Evolutionary conservation across 2,888 invertebrate species (phyloP), one percentile per base, ranked within the genome.

Genomic region (Plagodis pulveraria): DNA sequence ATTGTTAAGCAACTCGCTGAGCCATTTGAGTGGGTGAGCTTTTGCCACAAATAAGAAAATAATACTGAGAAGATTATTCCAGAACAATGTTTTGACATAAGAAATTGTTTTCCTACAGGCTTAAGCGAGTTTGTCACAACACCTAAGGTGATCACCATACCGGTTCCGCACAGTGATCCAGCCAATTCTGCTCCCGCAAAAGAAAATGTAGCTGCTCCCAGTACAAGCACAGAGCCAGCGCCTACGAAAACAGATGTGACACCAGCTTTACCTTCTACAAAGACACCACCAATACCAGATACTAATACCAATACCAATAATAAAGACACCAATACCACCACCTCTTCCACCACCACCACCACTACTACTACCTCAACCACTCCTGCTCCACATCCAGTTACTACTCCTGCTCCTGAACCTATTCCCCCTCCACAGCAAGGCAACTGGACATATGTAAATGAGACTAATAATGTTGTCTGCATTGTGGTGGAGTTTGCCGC

Each of bases 401-500:
- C 86, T 0, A 50, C 81, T 8, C 72, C 84, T 0, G 59, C 77
- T 0, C 78, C 86, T 0, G 72, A 62, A 0, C 86, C 86, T 0
- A 45, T 80, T 0, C 81, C 86, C 0, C 60, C 84, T 0, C 86
- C 91, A 1, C 75, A 81, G 8, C 81, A 81, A 62, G 88, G 88
- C 48, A 76, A 63, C 7, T 91, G 91, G 91, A 45, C 57, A 0
- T 83, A 63, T 58, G 67, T 69, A 0, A 84, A 91, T 44, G 54
- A 65, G 9, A 73, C 65, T 36, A 68, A 40, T 36, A 94, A 95
- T 72, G 77, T 88, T 0, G 94, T 94, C 6, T 96, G 96, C 74
- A 93, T 97, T 34, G 76, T 95, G 50, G 81, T 95, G 6, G 89
- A 95, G 81, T 95, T 96, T 90, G 95, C 96, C 0, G 93, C 94